Base-by-base conservation (phyloP, 1,140 invertebrate genomes). In the Cataglyphis hispanica region DNA sequence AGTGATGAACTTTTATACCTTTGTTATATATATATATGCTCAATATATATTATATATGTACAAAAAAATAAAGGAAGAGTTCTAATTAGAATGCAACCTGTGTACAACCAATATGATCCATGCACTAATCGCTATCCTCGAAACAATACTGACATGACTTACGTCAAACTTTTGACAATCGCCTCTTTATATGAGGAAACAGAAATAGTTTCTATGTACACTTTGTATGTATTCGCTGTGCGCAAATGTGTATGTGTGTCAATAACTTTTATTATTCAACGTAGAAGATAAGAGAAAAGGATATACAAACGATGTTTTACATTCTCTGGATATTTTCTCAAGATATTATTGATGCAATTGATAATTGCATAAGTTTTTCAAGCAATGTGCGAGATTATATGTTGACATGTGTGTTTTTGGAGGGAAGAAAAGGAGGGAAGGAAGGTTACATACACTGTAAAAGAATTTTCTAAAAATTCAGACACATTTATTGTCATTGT, bases 81-180 rank as follows among this genome's bases (percentile, higher is more conserved):
- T 78, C 0, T 43, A 80, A 80, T 34, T 31, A 50, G 19, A 43
- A 85, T 16, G 5, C 27, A 25, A 8, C 27, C 6, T 50, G n/a
- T 7, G 1, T 31, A 81, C 69, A 87, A 90, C n/a, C n/a, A 31
- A 31, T 31, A 3, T 85, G 85, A 85, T 90, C 75, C 60, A 83
- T 78, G 34, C 78, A 37, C 50, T 40, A 69, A 69, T 11, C 76
- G 22, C 69, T 75, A 86, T 72, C 66, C 90, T 92, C 87, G 85
- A 91, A 92, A 92, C 91, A 88, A 91, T 92, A 91, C 81, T 31
- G 31, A 31, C 78, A 61, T 83, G 50, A 81, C 85, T 91, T 89
- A 58, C 89, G 89, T 91, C 90, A 90, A 91, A 86, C 66, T 83
- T 85, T 89, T 91, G 86, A 84, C 89, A 91, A 58, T 84, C 84